These are phyloP conservation scores for Drosophila melanosoma DNA, from an alignment of 2,888 invertebrate genomes.

Conservation along the genomic window DNA sequence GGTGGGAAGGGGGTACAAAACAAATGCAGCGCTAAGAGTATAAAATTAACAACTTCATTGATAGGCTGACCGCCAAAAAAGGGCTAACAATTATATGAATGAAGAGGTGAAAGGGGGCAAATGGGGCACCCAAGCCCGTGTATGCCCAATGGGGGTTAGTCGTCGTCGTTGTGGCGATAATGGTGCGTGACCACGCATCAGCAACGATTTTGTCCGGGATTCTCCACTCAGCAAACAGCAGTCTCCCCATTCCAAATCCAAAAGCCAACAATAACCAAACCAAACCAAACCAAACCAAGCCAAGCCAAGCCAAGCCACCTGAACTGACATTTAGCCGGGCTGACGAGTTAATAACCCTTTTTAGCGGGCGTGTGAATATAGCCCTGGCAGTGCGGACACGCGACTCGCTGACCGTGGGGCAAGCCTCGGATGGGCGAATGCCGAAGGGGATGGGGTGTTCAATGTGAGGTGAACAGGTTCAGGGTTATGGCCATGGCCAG, in stretches of 20 bases:
- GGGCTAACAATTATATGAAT: conserved; percentile 56
- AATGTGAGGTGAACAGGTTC: conserved; percentile 30
- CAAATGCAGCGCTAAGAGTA: conserved; percentile 58
- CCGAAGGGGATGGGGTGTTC: background rate
- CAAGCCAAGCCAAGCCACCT: conserved; percentile 49
- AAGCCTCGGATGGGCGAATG: background rate
- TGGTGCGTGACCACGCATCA: conserved; percentile 84
- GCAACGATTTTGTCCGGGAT: conserved; percentile 75
- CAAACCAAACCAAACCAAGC: conserved; percentile 5
- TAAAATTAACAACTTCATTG: conserved; percentile 82
- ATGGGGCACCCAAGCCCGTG: background rate
- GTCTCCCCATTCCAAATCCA: conserved; percentile 3
- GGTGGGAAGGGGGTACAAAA: background rate
- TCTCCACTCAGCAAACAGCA: conserved; percentile 34
- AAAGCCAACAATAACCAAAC: conserved; percentile 2
- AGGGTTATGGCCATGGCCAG: conserved; percentile 58
- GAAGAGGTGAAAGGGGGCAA: conserved; percentile 32
- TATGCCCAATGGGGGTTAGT: conserved; percentile 34
- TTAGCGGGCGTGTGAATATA: conserved; percentile 81
- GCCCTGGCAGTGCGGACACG: conserved; percentile 46
- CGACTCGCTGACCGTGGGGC: conserved; percentile 40
- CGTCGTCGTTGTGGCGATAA: conserved; percentile 62
- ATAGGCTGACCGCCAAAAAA: conserved; percentile 58
- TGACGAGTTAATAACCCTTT: conserved; percentile 84
- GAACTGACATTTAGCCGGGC: conserved; percentile 76